A percentile compares a stretch with the other conserved stretches of the same genome.
Conservation (phyloP, 2,888 invertebrate species). For the Marronus borbonicus region DNA sequence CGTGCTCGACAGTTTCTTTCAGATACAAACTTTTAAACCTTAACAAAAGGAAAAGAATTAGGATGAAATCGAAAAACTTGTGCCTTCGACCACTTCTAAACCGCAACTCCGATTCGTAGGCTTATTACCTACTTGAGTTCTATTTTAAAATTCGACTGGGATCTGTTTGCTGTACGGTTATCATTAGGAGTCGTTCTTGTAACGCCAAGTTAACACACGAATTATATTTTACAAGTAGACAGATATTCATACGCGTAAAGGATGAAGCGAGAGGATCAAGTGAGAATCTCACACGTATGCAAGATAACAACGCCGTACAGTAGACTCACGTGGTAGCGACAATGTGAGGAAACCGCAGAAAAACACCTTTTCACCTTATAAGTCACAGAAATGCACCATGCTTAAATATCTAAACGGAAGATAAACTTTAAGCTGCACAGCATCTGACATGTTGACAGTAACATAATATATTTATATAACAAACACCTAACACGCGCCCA, state of each 20-base stretch:
- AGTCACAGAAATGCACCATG: background rate
- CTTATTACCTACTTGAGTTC: too few relatives aligned
- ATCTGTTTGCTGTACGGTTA: too few relatives aligned
- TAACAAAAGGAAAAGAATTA: too few relatives aligned
- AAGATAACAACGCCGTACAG: constrained; percentile 10
- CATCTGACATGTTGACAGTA: constrained; percentile 51
- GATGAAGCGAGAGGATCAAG: background rate
- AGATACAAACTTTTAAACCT: too few relatives aligned
- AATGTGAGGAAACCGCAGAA: constrained; percentile 20
- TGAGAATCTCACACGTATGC: background rate
- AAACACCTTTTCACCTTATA: background rate
- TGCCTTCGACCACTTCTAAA: too few relatives aligned
- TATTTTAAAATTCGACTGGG: too few relatives aligned
- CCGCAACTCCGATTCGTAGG: too few relatives aligned
- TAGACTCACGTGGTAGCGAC: background rate
- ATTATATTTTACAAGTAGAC: background rate
- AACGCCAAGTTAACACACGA: background rate
- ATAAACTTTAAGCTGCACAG: constrained; percentile 44
- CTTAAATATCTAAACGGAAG: constrained; percentile 41
- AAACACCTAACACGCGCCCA: constrained; percentile 59
- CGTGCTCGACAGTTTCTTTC: too few relatives aligned
- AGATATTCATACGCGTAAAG: background rate
- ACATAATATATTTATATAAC: constrained; percentile 51
- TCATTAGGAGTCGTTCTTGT: too few relatives aligned
- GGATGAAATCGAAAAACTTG: too few relatives aligned